Evolutionary conservation across 2,797 vertebrate genomes (phyloP).

Genomic region (Chlorospingus semifuscus): DNA sequence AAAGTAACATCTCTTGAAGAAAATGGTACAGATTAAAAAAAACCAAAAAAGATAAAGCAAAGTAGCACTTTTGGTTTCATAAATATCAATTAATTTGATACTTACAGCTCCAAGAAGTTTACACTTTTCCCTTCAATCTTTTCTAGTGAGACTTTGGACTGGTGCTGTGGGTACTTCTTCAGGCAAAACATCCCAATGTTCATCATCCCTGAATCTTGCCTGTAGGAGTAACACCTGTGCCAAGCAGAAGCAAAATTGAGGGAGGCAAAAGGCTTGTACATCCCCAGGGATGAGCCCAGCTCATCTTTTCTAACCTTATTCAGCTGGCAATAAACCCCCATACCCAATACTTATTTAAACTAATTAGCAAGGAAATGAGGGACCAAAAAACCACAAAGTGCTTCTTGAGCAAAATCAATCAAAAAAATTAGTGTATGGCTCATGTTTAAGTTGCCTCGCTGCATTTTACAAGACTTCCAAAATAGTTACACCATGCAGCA

Average conservation of each 20-base stretch:
- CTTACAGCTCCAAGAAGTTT: not conserved
- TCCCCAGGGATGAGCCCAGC: not conserved
- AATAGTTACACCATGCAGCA: not conserved
- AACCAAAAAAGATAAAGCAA: not conserved
- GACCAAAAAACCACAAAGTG: fast-evolving
- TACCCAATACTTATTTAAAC: not conserved
- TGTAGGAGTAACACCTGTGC: not conserved
- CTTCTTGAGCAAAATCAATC: not conserved
- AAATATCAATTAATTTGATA: not conserved
- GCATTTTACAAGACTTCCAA: not conserved
- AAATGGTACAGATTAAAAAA: not conserved
- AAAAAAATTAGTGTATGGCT: not conserved
- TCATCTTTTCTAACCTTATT: not conserved
- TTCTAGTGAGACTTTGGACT: not conserved
- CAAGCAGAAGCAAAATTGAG: not conserved
- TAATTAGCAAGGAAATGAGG: not conserved
- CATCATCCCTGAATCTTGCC: not conserved
- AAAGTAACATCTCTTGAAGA: not conserved
- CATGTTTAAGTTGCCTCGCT: not conserved
- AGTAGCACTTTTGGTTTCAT: not conserved
- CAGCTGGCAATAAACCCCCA: not conserved
- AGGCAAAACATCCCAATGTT: not conserved
- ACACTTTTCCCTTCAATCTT: not conserved
- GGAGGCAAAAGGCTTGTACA: not conserved
- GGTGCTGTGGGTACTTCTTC: not conserved